Base-by-base conservation (phyloP, 1,140 invertebrate genomes). In the Popillia japonica region DNA sequence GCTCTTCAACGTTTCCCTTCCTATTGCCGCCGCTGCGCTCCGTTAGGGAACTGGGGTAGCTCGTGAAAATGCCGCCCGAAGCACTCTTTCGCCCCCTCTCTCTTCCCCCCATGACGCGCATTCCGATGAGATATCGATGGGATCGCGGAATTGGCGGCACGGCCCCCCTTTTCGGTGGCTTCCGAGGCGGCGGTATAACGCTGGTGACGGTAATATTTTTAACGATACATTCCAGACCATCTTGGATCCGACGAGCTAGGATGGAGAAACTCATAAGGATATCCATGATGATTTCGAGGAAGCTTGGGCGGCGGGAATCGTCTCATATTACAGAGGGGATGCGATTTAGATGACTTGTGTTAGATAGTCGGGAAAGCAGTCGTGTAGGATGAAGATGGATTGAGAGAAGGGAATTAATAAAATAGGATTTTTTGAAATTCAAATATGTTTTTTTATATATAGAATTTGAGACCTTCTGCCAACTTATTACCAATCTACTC, bases 221-320 rank as follows among this genome's bases (percentile, higher is more conserved):
- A 72, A 72, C 64, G 64, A 72, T 72, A 72, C 64, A 72, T 72
- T 72, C 64, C 64, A 40, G 23, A 40, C 64, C 64, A n/a, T 72
- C 64, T 72, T 72, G 64, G 22, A 34, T n/a, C 9, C 8, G 11
- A 10, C 48, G 48, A 34, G 27, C 48, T 1, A 55, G 64, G 9
- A 40, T 0, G 34, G 22, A 11, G 34, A 72, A 72, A 23, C 64
- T 72, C 64, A 72, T 72, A 72, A 72, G 64, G n/a, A 40, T 40
- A 72, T 72, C 34, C 20, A 72, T 72, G 64, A 34, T 40, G 64
- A 72, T 72, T 72, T 72, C 23, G 48, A n/a, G 48, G 48, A 55
- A 3, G 48, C 6, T 14, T n/a, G 48, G 10, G 44, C 10, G 48
- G 1, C 14, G n/a, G 48, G 6, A 17, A 11, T 48, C 44, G 10